Evolutionary conservation across 1,140 invertebrate species (phyloP).

Genomic region (Habropoda laboriosa): DNA sequence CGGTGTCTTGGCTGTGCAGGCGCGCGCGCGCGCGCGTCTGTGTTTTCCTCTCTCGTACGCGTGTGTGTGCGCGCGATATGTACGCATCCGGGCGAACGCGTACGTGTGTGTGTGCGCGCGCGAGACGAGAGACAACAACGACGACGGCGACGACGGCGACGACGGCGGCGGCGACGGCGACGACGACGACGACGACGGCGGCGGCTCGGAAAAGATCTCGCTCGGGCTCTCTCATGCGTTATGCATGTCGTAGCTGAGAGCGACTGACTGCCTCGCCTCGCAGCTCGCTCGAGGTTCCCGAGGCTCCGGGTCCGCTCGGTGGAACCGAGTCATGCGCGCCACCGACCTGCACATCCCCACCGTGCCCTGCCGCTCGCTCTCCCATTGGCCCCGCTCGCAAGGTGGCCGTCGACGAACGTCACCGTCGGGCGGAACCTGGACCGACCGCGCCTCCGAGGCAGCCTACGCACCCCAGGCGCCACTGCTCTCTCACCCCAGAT

Average conservation of each 20-base stretch:
- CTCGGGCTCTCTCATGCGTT: slow-evolving; percentile 82
- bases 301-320: slow-evolving; percentile 69
- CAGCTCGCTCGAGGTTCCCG: slow-evolving; percentile 78
- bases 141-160: slow-evolving; percentile 12
- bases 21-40: slow-evolving; percentile 40
- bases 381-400: slow-evolving; percentile 75
- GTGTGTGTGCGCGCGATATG: slow-evolving; percentile 30
- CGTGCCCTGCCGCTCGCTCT: background rate
- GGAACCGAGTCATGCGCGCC: slow-evolving; percentile 77
- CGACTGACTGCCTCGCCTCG: slow-evolving; percentile 82
- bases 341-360: slow-evolving; percentile 71
- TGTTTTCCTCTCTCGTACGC: slow-evolving; percentile 49
- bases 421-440: slow-evolving; percentile 70
- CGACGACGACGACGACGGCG: slow-evolving; percentile 17
- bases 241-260: slow-evolving; percentile 83
- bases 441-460: slow-evolving; percentile 61
- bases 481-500: slow-evolving; percentile 69
- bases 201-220: slow-evolving; percentile 72
- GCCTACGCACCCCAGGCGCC: slow-evolving; percentile 67
- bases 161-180: slow-evolving; percentile 51
- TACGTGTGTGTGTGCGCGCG: slow-evolving; percentile 22
- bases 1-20: background rate
- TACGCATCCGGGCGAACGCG: background rate
- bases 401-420: slow-evolving; percentile 81
- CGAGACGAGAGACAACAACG: slow-evolving; percentile 55